Conservation (phyloP, 1,140 invertebrate species). For the Helicoverpa zea region DNA sequence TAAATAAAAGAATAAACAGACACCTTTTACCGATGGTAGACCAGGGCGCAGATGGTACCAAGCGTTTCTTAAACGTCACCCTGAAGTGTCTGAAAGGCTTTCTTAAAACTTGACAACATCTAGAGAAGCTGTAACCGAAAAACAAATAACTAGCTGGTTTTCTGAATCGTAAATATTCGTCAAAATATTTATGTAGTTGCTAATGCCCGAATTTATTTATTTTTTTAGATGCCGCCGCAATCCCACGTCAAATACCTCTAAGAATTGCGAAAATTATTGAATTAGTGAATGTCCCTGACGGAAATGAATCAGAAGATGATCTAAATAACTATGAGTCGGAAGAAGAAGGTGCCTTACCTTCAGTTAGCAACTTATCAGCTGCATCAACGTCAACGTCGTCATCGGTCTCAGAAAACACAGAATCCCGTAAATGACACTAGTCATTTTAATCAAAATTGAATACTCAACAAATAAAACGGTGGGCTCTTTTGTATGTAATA, state of each 20-base stretch:
- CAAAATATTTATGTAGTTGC: not conserved
- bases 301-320: not conserved
- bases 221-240: conserved; percentile 1
- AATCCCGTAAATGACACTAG: not conserved
- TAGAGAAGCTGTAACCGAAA: no score
- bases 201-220: not conserved
- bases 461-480: not conserved
- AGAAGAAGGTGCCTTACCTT: not conserved
- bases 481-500: not conserved
- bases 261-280: not conserved
- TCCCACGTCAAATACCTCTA: not conserved
- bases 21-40: no score
- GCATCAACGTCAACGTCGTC: not conserved
- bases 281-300: not conserved
- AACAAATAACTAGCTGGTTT: no score
- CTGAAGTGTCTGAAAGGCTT: no score
- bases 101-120: no score
- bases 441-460: not conserved
- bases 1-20: no score
- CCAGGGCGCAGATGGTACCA: no score
- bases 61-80: no score
- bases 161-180: no score
- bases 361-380: not conserved
- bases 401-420: not conserved
- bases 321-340: not conserved